A percentile compares a stretch with the other conserved stretches of the same genome.
Conservation (phyloP, 2,888 invertebrate genomes). For the Glyphotaelius pellucidus region DNA sequence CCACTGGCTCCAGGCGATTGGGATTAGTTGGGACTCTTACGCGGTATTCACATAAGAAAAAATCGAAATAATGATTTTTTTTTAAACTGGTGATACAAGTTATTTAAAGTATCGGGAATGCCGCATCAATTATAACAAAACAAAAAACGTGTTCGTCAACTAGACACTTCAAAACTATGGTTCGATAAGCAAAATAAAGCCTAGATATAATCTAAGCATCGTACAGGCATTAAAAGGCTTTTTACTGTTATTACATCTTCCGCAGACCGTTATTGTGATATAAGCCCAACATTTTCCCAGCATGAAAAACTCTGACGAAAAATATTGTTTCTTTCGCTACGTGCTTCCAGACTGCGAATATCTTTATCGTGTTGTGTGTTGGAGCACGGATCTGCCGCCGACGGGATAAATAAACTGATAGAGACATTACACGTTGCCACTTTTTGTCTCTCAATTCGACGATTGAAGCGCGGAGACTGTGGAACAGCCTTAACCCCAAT, state of each 20-base stretch:
- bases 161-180: too few relatives aligned
- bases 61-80: too few relatives aligned
- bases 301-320: background rate
- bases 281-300: background rate
- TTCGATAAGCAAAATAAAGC: background rate
- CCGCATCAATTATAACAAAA: too few relatives aligned
- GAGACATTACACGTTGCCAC: conserved; percentile 18
- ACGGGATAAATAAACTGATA: conserved; percentile 20
- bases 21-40: too few relatives aligned
- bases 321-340: conserved; percentile 5
- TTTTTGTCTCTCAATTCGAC: conserved; percentile 26
- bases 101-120: too few relatives aligned
- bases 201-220: background rate
- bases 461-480: background rate
- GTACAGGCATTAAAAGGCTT: background rate
- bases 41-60: too few relatives aligned
- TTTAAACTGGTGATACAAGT: too few relatives aligned
- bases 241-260: background rate
- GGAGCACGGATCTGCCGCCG: background rate
- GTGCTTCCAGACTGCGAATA: background rate
- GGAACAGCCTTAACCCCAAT: background rate
- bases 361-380: conserved; percentile 14
- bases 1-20: too few relatives aligned
- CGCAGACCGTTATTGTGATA: background rate
- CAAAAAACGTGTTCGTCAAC: too few relatives aligned